Percentiles rank a stretch among this genome's conserved stretches.
These are phyloP conservation scores for Pipistrellus pygmaeus DNA, from an alignment of 2,797 vertebrate genomes.

Conservation along the genomic window DNA sequence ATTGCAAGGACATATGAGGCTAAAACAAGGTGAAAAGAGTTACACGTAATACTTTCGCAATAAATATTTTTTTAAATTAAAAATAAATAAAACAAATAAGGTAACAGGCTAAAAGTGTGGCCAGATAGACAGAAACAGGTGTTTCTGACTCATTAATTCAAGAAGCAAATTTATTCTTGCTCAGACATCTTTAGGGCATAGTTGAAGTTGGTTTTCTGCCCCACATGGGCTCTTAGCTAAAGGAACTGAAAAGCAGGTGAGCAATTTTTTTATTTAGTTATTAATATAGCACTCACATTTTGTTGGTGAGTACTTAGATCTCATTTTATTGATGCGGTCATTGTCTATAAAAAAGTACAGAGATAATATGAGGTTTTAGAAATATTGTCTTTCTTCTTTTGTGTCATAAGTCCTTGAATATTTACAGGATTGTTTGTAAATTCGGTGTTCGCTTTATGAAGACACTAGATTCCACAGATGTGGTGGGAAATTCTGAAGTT, in stretches of 20 bases:
- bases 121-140: rapidly evolving
- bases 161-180: neutral
- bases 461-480: neutral
- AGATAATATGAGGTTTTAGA: neutral
- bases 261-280: neutral
- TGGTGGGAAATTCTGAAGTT: neutral
- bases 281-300: rapidly evolving
- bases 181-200: rapidly evolving
- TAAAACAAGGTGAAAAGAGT: neutral
- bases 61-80: no score
- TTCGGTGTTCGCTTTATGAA: neutral
- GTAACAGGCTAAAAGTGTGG: no score
- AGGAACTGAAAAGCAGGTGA: neutral
- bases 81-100: no score
- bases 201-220: neutral
- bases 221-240: rapidly evolving
- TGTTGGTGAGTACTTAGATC: neutral
- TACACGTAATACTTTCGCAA: no score
- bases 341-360: neutral
- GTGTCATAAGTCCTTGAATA: neutral
- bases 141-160: neutral
- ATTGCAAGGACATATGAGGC: neutral
- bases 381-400: neutral
- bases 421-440: neutral
- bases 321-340: neutral